Percentiles rank a stretch among this genome's conserved stretches.
Evolutionary conservation across 1,140 invertebrate species (phyloP).

Genomic region (honey bee (Apis mellifera)): Amel_HAv3.1 CM009943.2:5738501-5739000

Average conservation of each 20-base stretch:
- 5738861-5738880: no score
- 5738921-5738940: background rate
- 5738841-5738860: background rate
- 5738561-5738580: slow-evolving; percentile 35
- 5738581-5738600: slow-evolving; percentile 63
- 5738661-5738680: background rate
- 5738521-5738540: background rate
- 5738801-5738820: background rate
- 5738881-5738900: background rate
- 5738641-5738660: slow-evolving; percentile 55
- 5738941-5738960: background rate
- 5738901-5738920: background rate
- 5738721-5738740: slow-evolving; percentile 44
- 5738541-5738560: background rate
- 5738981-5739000: slow-evolving; percentile 44
- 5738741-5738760: slow-evolving; percentile 66
- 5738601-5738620: slow-evolving; percentile 66
- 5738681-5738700: slow-evolving; percentile 27
- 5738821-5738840: slow-evolving; percentile 1
- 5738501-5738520: background rate
- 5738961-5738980: slow-evolving; percentile 9
- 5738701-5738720: slow-evolving; percentile 35
- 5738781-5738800: slow-evolving; percentile 37
- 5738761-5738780: slow-evolving; percentile 53
- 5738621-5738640: slow-evolving; percentile 57